Evolutionary conservation across 2,797 vertebrate species (phyloP), one percentile per base, ranked within the genome.

Genomic region (Enteromius trimaculatus): DNA sequence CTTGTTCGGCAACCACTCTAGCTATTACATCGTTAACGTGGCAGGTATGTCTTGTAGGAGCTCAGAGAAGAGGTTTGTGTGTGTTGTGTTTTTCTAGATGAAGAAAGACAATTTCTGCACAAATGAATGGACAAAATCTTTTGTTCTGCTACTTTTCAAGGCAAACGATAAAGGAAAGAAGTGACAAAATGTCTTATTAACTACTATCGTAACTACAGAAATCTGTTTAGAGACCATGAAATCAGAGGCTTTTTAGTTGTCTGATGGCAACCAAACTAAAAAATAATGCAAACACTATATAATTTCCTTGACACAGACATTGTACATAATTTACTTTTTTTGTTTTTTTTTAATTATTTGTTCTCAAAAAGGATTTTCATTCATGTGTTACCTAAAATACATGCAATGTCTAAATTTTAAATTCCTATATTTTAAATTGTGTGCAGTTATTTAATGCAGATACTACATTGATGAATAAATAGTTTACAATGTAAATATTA

Each of bases 1-100:
- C 89, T 95, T 96, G 83, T 96, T 94, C 0, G 95, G 96, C 86
- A 99, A 97, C 47, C 95, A 97, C 91, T 97, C 95, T 87, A 91
- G 92, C 89, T 96, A 94, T 93, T 98, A 97, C 92, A 93, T 93
- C 83, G 93, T 96, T 90, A 99, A 98, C 13, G 93, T 98, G 91
- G 96, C 97, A 91, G 97, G 97, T 99, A 94, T 13, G 23, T 70
- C 17, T 39, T 6, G 37, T 44, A 44, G 93, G 5, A 68, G 7
- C 66, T 44, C 44, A 13, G 16, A 69, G 23, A 68, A 16, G 34
- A 69, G 55, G 47, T 37, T 3, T 47, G 44, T 47, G 44, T 47
- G 26, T 77, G 14, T 4, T 1, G 0, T 7, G n/a, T 44, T 70
- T 6, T 29, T 19, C 17, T 19, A 3, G 19, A 11, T 29, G 16